Percentiles rank a stretch among this genome's conserved stretches.
These are phyloP conservation scores for Halcyon chelicuti DNA, from an alignment of 2,797 vertebrate genomes.

Conservation along the genomic window DNA sequence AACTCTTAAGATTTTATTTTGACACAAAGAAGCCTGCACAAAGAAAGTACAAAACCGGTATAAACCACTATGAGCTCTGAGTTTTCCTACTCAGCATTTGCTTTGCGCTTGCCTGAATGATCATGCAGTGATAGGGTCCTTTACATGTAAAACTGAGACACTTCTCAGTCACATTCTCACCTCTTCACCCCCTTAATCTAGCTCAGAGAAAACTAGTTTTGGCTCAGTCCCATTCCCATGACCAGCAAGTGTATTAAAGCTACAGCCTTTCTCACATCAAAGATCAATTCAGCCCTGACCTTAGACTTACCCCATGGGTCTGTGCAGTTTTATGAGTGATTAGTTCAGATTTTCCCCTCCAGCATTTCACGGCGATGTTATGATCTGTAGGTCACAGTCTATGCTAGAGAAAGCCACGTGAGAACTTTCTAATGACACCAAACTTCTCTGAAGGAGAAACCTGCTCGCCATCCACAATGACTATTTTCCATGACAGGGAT, in stretches of 20 bases:
- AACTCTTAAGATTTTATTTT: not conserved
- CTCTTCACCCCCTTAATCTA: not conserved
- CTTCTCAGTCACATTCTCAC: not conserved
- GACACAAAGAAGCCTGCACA: not conserved
- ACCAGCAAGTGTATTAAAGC: constrained; percentile 18
- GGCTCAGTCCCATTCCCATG: constrained; percentile 34
- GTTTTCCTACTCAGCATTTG: not conserved
- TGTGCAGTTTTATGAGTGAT: constrained; percentile 38
- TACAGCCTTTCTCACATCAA: constrained; percentile 28
- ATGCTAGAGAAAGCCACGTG: not conserved
- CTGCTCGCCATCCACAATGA: not conserved
- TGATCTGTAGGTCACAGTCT: not conserved
- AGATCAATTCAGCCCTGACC: constrained; percentile 39
- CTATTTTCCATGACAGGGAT: not conserved
- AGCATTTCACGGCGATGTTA: not conserved
- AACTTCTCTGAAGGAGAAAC: constrained; percentile 3
- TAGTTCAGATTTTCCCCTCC: constrained; percentile 41
- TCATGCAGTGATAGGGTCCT: not conserved
- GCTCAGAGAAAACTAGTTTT: not conserved
- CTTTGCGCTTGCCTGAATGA: not conserved
- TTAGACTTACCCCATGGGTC: constrained; percentile 6
- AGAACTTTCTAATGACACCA: constrained; percentile 2
- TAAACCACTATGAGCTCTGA: not conserved
- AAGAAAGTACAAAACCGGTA: not conserved
- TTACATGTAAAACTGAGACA: not conserved